These are phyloP conservation scores for Thymelicus sylvestris DNA, from an alignment of 2,888 invertebrate genomes.

Conservation along the genomic window DNA sequence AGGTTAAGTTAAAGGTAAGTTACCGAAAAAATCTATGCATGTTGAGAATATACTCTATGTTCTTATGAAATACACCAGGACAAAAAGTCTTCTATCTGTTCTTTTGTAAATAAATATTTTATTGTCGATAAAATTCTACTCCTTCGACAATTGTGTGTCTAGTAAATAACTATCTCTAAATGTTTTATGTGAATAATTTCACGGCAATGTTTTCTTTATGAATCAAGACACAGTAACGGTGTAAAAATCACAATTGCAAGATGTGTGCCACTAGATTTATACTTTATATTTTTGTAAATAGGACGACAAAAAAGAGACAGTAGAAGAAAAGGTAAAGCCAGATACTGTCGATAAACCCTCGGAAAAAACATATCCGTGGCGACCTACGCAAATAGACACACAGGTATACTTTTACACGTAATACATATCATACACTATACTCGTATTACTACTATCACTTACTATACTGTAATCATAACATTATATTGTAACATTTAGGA, in stretches of 20 bases:
- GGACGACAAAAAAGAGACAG: constrained; percentile 64
- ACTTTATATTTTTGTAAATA: constrained; percentile 71
- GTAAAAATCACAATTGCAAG: constrained; percentile 39
- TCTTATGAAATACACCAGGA: constrained; percentile 12
- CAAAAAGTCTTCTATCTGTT: constrained; percentile 30
- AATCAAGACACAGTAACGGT: constrained; percentile 44
- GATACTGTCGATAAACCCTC: constrained; percentile 68
- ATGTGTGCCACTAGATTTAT: constrained; percentile 41
- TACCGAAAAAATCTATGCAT: constrained; percentile 39
- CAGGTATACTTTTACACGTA: constrained; percentile 63
- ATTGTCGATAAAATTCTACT: constrained; percentile 50
- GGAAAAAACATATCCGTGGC: constrained; percentile 72
- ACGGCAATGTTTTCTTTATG: constrained; percentile 35
- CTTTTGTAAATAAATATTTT: constrained; percentile 49
- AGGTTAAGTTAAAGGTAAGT: constrained; percentile 80
- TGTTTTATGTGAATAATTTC: constrained; percentile 48
- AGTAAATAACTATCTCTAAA: constrained; percentile 60
- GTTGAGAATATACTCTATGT: constrained; percentile 33
- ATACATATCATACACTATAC: constrained; percentile 49
- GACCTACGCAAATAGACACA: constrained; percentile 71
- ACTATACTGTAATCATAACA: constrained; percentile 37
- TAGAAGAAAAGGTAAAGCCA: constrained; percentile 62
- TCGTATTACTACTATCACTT: constrained; percentile 30
- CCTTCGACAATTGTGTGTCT: constrained; percentile 54
- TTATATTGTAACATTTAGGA: constrained; percentile 54